A percentile compares a stretch with the other conserved stretches of the same genome.
These are phyloP conservation scores for Halcyon malimbica DNA, from an alignment of 2,113 vertebrate genomes.

Conservation along the genomic window DNA sequence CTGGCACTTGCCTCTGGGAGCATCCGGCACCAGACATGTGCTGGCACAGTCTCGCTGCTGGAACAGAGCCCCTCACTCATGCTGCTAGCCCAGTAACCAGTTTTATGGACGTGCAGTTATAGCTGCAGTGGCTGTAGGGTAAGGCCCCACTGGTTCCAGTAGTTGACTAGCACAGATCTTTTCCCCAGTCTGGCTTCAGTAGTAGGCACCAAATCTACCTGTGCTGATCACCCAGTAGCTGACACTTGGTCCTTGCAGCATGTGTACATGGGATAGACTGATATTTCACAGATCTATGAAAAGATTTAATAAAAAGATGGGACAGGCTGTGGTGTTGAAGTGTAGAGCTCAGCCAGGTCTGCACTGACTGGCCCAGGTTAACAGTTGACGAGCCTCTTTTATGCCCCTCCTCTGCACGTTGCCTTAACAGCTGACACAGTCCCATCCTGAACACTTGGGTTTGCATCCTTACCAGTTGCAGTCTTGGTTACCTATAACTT, in stretches of 20 bases:
- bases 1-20: neutral
- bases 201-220: neutral
- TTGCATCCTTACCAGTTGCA: neutral
- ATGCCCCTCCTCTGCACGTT: rapidly evolving
- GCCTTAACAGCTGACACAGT: neutral
- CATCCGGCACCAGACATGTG: neutral
- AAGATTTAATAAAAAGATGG: neutral
- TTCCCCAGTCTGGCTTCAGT: neutral
- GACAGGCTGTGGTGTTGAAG: neutral
- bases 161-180: neutral
- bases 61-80: neutral
- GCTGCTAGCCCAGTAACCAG: neutral
- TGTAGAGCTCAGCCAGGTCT: neutral
- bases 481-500: neutral
- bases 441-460: neutral
- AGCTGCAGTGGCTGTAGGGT: neutral
- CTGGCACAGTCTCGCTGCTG: neutral
- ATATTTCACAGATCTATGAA: rapidly evolving
- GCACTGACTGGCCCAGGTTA: neutral
- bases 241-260: neutral
- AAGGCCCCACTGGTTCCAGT: neutral
- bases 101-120: neutral
- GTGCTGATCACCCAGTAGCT: rapidly evolving
- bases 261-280: neutral
- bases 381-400: neutral